Conservation (phyloP, 2,113 vertebrate genomes). For the Rafetus swinhoei region DNA sequence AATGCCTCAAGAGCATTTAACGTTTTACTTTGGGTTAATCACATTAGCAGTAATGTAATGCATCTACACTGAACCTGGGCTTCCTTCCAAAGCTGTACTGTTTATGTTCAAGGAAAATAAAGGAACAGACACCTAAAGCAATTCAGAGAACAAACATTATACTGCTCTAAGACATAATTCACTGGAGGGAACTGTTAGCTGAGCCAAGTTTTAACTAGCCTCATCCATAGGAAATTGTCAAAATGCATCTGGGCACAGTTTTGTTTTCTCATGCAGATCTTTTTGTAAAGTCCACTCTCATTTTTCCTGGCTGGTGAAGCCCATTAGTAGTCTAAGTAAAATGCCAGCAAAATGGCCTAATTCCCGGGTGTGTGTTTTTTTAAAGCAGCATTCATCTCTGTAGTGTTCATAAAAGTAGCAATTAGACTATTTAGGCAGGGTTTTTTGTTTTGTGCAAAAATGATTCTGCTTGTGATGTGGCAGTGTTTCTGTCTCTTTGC, state of each 20-base stretch:
- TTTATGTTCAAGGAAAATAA: slow-evolving; percentile 58
- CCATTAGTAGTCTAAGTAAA: slow-evolving; percentile 65
- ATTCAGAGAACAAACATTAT: slow-evolving; percentile 60
- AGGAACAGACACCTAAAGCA: slow-evolving; percentile 46
- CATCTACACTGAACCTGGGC: slow-evolving; percentile 5
- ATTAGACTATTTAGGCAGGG: slow-evolving; percentile 10
- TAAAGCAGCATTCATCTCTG: slow-evolving; percentile 34
- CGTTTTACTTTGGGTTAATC: slow-evolving; percentile 60
- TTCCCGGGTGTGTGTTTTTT: slow-evolving; percentile 12
- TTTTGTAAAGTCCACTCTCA: slow-evolving; percentile 59
- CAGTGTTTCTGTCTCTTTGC: slow-evolving; percentile 40
- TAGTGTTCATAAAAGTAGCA: slow-evolving; percentile 35
- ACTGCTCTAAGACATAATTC: slow-evolving; percentile 53
- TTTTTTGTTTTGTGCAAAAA: not conserved
- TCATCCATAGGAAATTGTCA: slow-evolving; percentile 59
- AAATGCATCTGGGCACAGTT: slow-evolving; percentile 18
- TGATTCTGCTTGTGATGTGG: not conserved
- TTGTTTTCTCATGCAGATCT: slow-evolving; percentile 42
- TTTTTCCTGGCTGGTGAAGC: slow-evolving; percentile 54
- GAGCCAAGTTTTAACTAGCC: slow-evolving; percentile 56
- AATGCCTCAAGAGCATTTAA: slow-evolving; percentile 28
- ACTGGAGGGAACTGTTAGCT: slow-evolving; percentile 39
- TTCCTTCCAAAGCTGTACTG: slow-evolving; percentile 50
- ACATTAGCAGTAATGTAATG: slow-evolving; percentile 36
- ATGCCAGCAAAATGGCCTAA: slow-evolving; percentile 49